These are phyloP conservation scores for Trichomycterus rosablanca DNA, from an alignment of 2,113 vertebrate genomes.

Conservation along the genomic window DNA sequence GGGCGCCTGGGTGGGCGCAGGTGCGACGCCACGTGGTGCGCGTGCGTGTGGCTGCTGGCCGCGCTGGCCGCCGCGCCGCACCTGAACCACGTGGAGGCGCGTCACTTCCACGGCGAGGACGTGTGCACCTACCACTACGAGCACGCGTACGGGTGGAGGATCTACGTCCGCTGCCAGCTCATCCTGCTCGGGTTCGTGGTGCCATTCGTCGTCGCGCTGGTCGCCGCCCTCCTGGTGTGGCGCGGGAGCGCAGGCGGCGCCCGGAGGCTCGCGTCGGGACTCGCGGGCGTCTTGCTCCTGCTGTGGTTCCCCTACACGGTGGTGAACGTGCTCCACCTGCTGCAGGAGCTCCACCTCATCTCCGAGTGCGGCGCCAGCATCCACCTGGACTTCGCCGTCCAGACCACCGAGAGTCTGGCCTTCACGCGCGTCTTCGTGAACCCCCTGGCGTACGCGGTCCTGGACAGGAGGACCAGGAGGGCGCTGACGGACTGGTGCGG, in stretches of 20 bases:
- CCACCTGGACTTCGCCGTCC: conserved; percentile 64
- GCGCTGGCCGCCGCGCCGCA: conserved; percentile 61
- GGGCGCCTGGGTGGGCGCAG: conserved; percentile 12
- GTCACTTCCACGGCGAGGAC: conserved; percentile 40
- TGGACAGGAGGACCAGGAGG: conserved; percentile 53
- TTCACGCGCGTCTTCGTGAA: conserved; percentile 71
- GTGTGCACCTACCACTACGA: conserved; percentile 59
- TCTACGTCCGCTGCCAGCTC: conserved; percentile 59
- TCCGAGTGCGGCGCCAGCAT: conserved; percentile 56
- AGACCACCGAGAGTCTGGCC: conserved; percentile 68
- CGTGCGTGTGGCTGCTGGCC: conserved; percentile 55
- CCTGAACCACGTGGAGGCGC: conserved; percentile 54
- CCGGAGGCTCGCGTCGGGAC: not conserved
- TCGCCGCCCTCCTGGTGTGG: conserved; percentile 12
- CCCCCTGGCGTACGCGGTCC: conserved; percentile 64
- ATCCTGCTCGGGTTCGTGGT: conserved; percentile 64
- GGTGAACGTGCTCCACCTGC: conserved; percentile 61
- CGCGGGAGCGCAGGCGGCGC: not conserved
- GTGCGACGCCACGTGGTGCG: conserved; percentile 35
- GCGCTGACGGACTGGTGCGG: conserved; percentile 41
- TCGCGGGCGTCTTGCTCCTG: conserved; percentile 61
- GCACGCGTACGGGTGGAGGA: conserved; percentile 58
- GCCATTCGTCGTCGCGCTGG: conserved; percentile 61
- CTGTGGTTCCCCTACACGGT: conserved; percentile 74
- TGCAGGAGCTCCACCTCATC: conserved; percentile 61